These are phyloP conservation scores for Meteorus sp. DNA, from an alignment of 1,140 invertebrate species.

Conservation along the genomic window DNA sequence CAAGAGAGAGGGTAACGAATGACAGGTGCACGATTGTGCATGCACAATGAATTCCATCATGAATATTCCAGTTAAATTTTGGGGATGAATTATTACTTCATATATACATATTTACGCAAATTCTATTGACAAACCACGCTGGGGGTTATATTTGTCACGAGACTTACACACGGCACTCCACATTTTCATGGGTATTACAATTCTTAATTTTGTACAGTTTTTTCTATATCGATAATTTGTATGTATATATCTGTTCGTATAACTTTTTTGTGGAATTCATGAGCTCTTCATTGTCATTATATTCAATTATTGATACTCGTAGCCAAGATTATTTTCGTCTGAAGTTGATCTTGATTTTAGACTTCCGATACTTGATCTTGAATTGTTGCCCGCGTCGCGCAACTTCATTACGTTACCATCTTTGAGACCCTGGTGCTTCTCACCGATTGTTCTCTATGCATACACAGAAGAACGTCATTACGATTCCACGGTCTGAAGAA, in stretches of 20 bases:
- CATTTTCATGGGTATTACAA: conserved; percentile 41
- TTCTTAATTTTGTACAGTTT: conserved; percentile 33
- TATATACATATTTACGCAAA: neutral
- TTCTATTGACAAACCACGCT: neutral
- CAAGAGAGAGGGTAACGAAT: too few species aligned
- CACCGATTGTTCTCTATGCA: too few species aligned
- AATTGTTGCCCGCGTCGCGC: too few species aligned
- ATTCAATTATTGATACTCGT: too few species aligned
- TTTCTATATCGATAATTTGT: conserved; percentile 14
- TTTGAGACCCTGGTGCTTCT: too few species aligned
- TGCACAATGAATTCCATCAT: neutral
- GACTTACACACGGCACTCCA: neutral
- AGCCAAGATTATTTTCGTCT: too few species aligned
- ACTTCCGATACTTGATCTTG: too few species aligned
- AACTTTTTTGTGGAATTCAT: neutral
- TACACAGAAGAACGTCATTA: too few species aligned
- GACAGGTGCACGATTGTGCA: neutral
- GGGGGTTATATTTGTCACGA: conserved; percentile 12
- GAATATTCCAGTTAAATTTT: neutral
- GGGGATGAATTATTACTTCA: neutral
- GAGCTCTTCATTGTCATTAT: too few species aligned
- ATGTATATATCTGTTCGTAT: neutral
- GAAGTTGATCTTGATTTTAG: too few species aligned
- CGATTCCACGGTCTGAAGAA: too few species aligned
- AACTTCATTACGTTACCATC: too few species aligned